Evolutionary conservation across 2,797 vertebrate genomes (phyloP).

Genomic region (Thamnophis elegans): DNA sequence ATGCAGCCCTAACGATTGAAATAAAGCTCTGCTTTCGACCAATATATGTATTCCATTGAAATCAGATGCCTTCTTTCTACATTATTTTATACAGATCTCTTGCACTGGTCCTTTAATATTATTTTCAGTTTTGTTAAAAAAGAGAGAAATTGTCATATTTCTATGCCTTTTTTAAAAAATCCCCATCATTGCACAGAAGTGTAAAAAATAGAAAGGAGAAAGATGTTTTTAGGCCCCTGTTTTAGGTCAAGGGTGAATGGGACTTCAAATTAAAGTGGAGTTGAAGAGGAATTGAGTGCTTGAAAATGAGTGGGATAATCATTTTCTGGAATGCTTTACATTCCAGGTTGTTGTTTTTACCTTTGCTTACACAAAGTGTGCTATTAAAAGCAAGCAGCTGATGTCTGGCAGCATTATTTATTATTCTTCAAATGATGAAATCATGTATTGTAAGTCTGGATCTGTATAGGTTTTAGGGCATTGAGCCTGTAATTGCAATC

Average conservation of each 20-base stretch:
- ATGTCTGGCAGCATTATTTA: neutral
- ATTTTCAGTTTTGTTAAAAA: neutral
- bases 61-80: too few relatives aligned
- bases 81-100: neutral
- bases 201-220: neutral
- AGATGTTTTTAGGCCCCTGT: neutral
- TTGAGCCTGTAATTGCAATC: neutral
- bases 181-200: neutral
- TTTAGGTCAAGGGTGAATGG: neutral
- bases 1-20: neutral
- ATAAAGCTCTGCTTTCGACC: neutral
- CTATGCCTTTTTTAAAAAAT: neutral
- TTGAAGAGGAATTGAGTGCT: neutral
- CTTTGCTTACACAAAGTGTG: neutral
- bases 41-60: neutral
- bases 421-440: neutral
- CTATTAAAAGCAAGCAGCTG: neutral
- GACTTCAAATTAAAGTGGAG: neutral
- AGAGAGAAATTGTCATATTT: neutral
- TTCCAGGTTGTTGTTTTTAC: neutral
- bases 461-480: neutral
- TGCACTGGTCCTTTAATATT: neutral
- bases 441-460: neutral
- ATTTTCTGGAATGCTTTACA: neutral
- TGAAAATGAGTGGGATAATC: neutral